A percentile compares a stretch with the other conserved stretches of the same genome.
These are phyloP conservation scores for Acrocephalus kingi DNA, from an alignment of 2,113 vertebrate species.

Conservation along the genomic window DNA sequence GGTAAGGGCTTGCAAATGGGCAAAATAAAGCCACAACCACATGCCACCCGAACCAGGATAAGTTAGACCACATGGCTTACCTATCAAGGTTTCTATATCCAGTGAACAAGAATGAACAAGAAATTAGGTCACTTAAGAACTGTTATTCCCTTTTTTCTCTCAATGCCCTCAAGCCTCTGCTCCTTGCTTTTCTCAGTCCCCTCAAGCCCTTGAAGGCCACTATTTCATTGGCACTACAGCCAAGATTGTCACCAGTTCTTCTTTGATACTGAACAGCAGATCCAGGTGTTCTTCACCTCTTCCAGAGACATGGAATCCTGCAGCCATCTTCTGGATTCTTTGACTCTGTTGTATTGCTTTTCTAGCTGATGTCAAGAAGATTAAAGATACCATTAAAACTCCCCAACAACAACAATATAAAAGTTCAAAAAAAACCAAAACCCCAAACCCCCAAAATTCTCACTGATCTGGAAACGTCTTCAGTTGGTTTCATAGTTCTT, in stretches of 20 bases:
- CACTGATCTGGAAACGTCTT: not conserved
- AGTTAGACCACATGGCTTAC: too few species aligned
- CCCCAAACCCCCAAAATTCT: accelerated
- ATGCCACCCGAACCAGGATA: too few species aligned
- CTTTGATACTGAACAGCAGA: not conserved
- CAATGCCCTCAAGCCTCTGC: too few species aligned
- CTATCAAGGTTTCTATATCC: too few species aligned
- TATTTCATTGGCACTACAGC: not conserved
- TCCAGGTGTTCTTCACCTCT: not conserved
- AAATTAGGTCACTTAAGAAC: too few species aligned
- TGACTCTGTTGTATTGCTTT: not conserved
- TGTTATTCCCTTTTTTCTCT: too few species aligned
- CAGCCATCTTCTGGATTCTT: not conserved
- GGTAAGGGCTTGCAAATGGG: too few species aligned
- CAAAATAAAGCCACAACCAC: too few species aligned
- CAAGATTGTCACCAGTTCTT: not conserved
- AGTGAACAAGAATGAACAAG: too few species aligned
- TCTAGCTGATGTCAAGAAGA: not conserved
- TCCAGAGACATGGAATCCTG: not conserved
- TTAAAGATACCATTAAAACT: not conserved
- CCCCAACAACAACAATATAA: not conserved
- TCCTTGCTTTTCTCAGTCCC: not conserved
- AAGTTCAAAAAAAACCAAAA: not conserved
- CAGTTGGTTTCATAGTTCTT: not conserved
- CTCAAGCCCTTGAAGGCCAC: not conserved